Evolutionary conservation across 2,113 vertebrate genomes (phyloP).

Genomic region (Salvelinus sp.): DNA sequence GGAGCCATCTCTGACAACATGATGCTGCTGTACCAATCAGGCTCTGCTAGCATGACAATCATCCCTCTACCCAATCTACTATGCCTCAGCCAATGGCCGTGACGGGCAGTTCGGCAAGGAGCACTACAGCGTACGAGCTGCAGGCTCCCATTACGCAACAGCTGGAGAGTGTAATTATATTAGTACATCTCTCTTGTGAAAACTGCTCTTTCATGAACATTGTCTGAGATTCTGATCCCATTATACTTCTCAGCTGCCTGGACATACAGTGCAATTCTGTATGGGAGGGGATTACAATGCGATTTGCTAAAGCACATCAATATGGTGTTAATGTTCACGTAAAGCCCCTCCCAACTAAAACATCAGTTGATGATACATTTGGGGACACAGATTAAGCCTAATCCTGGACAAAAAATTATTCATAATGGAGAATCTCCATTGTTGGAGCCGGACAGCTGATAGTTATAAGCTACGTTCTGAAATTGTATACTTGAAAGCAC

Average conservation of each 20-base stretch:
- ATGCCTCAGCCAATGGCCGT: neutral
- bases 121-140: neutral
- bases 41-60: constrained; percentile 3
- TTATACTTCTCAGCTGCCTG: too few relatives aligned
- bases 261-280: too few relatives aligned
- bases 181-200: too few relatives aligned
- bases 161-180: neutral
- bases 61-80: neutral
- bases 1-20: neutral
- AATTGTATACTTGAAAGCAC: neutral
- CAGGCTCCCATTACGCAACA: neutral
- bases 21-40: neutral
- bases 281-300: too few relatives aligned
- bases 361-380: too few relatives aligned
- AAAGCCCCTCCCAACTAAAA: too few relatives aligned
- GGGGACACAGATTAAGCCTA: too few relatives aligned
- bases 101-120: neutral
- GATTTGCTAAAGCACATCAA: too few relatives aligned
- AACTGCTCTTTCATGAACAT: too few relatives aligned
- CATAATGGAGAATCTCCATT: too few relatives aligned
- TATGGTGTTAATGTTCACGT: neutral
- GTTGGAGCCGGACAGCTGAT: neutral
- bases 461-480: neutral
- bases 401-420: too few relatives aligned
- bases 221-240: too few relatives aligned